Conservation (phyloP, 2,113 vertebrate genomes). For the Otolemur garnettii region DNA sequence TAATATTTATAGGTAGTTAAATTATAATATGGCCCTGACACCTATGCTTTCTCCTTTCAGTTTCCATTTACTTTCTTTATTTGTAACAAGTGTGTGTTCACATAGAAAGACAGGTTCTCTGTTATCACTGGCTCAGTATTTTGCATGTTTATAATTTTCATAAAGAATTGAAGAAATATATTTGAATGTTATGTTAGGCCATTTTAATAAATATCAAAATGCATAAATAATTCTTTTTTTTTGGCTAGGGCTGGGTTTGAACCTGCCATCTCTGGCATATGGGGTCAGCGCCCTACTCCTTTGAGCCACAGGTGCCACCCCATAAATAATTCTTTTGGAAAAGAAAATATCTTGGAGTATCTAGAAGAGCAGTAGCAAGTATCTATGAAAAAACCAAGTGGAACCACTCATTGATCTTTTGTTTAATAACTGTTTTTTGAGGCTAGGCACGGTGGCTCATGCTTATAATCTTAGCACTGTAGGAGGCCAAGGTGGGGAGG, state of each 20-base stretch:
- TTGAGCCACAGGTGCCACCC: no score
- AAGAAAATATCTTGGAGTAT: slow-evolving; percentile 55
- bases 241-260: no score
- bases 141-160: slow-evolving; percentile 58
- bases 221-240: slow-evolving; percentile 42
- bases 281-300: no score
- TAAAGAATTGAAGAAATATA: slow-evolving; percentile 50
- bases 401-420: background rate
- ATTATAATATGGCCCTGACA: background rate
- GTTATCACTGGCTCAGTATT: background rate
- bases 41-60: background rate
- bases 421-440: background rate
- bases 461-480: no score
- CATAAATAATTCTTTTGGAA: slow-evolving; percentile 10
- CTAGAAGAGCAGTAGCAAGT: background rate
- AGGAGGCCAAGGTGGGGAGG: no score
- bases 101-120: background rate
- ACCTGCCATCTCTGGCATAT: no score
- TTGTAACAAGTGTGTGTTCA: slow-evolving; percentile 20
- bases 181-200: slow-evolving; percentile 57
- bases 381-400: background rate
- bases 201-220: slow-evolving; percentile 62
- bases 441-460: no score
- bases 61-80: slow-evolving; percentile 57
- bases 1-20: slow-evolving; percentile 20